Evolutionary conservation across 2,797 vertebrate species (phyloP), one percentile per base, ranked within the genome.

Genomic region (Xiphophorus birchmanni): DNA sequence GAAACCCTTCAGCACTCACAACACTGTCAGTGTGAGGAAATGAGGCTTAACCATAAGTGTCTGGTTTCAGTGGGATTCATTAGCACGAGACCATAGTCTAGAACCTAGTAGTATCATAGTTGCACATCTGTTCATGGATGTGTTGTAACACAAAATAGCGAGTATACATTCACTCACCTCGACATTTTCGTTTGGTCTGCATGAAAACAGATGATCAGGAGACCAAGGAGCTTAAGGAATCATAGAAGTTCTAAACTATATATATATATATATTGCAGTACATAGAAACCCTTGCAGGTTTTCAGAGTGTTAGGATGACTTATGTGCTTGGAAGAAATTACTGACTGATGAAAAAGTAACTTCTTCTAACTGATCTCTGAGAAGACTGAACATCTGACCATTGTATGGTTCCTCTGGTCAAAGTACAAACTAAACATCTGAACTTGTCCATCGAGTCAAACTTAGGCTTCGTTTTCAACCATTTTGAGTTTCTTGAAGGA

Each of bases 31-130:
- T 77, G 88, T 90, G 84, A 93, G 74, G 88, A 90, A 91, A 92
- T 92, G 92, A 93, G 91, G 88, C 91, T 86, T 86, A 87, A 90
- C 90, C 93, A 85, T 81, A 87, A 91, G 91, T 88, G 82, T 84
- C 73, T 80, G 54, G 90, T 93, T 92, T 91, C 93, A 85, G 32
- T 83, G 93, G 91, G 91, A 94, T 93, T 93, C 90, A 93, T 95
- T 93, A 94, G 84, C 89, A 93, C 90, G 91, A 92, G 88, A 89
- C 87, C 88, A 85, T 72, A 83, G 86, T 80, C 82, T 73, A 82
- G 58, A 90, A 90, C 81, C 84, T 84, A 82, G 76, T 90, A 80
- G 86, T 84, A 73, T 73, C 82, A 67, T 77, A 82, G 81, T 76
- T 82, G 72, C 75, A 84, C 80, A 52, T 81, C 58, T 83, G 78